A percentile compares a stretch with the other conserved stretches of the same genome.
These are phyloP conservation scores for Herpetotheres cachinnans DNA, from an alignment of 2,113 vertebrate genomes.

Conservation along the genomic window DNA sequence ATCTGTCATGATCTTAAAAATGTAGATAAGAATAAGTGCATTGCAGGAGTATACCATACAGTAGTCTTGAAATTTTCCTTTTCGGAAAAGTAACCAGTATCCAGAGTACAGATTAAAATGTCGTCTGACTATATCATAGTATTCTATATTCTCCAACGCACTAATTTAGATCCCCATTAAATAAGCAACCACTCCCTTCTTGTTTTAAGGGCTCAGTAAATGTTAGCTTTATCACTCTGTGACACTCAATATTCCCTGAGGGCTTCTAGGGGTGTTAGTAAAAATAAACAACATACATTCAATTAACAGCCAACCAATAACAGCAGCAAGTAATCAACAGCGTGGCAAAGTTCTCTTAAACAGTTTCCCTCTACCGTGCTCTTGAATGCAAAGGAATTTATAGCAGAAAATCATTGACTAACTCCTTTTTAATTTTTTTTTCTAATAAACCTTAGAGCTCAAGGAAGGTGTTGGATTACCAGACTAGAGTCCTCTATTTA, in stretches of 20 bases:
- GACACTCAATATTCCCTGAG: conserved; percentile 38
- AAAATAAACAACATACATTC: conserved; percentile 28
- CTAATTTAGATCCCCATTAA: conserved; percentile 18
- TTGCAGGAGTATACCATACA: neutral
- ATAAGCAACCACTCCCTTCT: conserved; percentile 67
- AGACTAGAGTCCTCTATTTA: neutral
- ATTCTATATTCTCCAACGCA: neutral
- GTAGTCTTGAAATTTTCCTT: neutral
- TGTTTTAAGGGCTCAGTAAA: conserved; percentile 71
- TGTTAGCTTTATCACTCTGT: conserved; percentile 73
- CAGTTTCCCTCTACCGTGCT: neutral
- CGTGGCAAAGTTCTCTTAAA: conserved; percentile 12
- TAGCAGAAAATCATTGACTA: conserved; percentile 23
- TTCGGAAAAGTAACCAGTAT: neutral
- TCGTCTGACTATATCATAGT: neutral
- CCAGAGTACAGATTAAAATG: neutral
- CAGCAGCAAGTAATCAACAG: conserved; percentile 22
- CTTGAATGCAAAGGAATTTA: conserved; percentile 30
- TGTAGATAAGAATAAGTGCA: neutral
- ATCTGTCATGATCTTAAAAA: neutral
- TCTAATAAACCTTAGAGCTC: neutral
- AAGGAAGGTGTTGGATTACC: neutral
- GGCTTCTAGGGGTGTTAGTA: conserved; percentile 17
- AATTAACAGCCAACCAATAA: conserved; percentile 21
- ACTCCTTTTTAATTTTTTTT: conserved; percentile 1